These are phyloP conservation scores for Xiphydria camelus DNA, from an alignment of 2,888 invertebrate genomes.

Conservation along the genomic window DNA sequence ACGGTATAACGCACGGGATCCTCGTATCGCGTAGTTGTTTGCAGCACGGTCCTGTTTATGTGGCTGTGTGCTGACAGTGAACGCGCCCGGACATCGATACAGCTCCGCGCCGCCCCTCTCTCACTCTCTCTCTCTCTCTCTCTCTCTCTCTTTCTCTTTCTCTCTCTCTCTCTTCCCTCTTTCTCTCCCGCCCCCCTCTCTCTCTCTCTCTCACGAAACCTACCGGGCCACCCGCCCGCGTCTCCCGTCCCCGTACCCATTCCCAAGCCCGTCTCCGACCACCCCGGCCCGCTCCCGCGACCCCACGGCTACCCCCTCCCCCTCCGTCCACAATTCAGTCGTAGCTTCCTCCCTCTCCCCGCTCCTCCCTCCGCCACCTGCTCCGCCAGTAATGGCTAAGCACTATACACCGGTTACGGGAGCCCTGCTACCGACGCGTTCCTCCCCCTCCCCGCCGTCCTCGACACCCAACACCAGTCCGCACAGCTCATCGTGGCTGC, in stretches of 20 bases:
- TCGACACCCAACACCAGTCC: neutral
- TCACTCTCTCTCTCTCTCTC: slow-evolving; percentile 27
- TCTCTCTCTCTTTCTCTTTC: neutral
- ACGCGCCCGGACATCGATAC: slow-evolving; percentile 51
- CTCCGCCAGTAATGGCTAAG: slow-evolving; percentile 2
- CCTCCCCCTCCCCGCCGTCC: neutral
- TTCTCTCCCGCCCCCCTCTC: slow-evolving; percentile 10
- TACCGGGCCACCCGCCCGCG: no score
- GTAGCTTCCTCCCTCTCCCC: no score
- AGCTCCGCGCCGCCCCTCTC: slow-evolving; percentile 44
- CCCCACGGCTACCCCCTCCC: no score
- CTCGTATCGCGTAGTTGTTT: slow-evolving; percentile 1
- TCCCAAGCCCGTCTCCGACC: no score
- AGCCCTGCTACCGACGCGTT: no score
- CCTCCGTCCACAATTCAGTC: no score
- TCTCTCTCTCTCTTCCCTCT: neutral
- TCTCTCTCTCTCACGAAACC: neutral
- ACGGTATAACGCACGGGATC: neutral
- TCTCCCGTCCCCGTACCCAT: no score
- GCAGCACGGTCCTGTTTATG: slow-evolving; percentile 4
- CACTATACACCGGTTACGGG: slow-evolving; percentile 1
- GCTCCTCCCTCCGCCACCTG: no score
- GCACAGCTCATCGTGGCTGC: neutral
- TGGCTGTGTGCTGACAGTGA: slow-evolving; percentile 36
- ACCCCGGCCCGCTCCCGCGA: no score